Evolutionary conservation across 2,797 vertebrate species (phyloP), one percentile per base, ranked within the genome.

Genomic region (Parambassis ranga): DNA sequence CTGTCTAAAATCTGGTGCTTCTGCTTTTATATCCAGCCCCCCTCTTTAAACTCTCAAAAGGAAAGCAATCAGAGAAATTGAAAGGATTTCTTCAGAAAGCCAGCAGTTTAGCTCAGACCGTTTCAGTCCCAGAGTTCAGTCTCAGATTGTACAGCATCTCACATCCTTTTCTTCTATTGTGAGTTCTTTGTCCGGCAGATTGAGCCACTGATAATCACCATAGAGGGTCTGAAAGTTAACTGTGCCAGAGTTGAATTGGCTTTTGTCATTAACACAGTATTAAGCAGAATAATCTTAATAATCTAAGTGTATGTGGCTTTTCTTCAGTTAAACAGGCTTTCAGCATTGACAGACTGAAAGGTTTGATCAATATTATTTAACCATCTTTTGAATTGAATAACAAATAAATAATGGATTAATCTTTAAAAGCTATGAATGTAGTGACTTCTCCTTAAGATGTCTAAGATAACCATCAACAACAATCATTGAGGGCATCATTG

Each of bases 1-100:
- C 10, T 11, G 20, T 55, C 27, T 14, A 20, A 42, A 66, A 60
- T 63, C 59, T 56, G 51, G 3, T 56, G 28, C 50, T 37, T 57
- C 31, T 33, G 26, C 30, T 18, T n/a, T n/a, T 19, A 15, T 41
- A 20, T 36, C 57, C 19, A 53, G 11, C 32, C 18, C 4, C 36
- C 22, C 22, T 53, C 51, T 59, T 13, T 28, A 44, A 6, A 53
- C 36, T 52, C 19, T 37, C 19, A 14, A 24, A 14, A 26, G n/a
- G 23, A 44, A 48, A 44, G 26, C 24, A 20, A 15, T 61, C 35
- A 31, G 13, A 47, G 7, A 36, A 53, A 31, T 15, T 24, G 4
- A 27, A 44, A 51, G 22, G 18, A 5, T 52, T 56, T 70, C 13
- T 18, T 60, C 15, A 33, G 4, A 39, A 37, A 2, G 24, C 22